phyloP scores from a whole-genome alignment of 2,113 vertebrate species.

The Otis tarda region DNA sequence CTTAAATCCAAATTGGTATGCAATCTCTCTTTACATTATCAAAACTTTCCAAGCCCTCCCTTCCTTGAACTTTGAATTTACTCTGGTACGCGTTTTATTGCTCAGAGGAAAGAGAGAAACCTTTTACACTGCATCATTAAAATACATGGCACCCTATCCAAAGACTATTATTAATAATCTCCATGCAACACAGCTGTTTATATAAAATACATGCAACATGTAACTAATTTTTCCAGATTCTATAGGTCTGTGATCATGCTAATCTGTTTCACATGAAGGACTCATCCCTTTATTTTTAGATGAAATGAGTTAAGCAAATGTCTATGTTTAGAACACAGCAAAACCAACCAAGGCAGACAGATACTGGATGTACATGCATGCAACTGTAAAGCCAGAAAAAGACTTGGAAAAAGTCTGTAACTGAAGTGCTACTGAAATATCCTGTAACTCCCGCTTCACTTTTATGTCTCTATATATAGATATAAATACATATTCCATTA shows the following conservation, averaged over 20 bases:
- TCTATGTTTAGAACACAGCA: constrained; percentile 2
- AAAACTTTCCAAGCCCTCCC: not conserved
- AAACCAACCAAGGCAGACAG: not conserved
- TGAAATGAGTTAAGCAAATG: constrained; percentile 11
- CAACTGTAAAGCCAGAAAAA: constrained; percentile 1
- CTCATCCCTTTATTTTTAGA: not conserved
- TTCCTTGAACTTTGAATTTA: not conserved
- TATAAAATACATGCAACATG: not conserved
- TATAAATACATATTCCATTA: not conserved
- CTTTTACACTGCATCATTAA: not conserved
- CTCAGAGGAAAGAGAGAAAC: not conserved
- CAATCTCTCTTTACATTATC: not conserved
- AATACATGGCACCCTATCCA: not conserved
- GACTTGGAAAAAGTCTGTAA: constrained; percentile 6
- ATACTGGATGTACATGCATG: not conserved
- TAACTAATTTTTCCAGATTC: not conserved
- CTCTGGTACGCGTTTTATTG: not conserved
- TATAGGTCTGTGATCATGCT: not conserved
- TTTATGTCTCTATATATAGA: not conserved
- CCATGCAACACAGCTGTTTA: not conserved
- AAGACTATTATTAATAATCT: not conserved
- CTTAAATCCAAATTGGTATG: not conserved
- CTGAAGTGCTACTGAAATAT: not conserved
- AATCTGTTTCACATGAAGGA: not conserved
- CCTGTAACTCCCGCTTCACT: not conserved